Base-by-base conservation (phyloP, 2,797 vertebrate species). In the Babyrousa celebensis region DNA sequence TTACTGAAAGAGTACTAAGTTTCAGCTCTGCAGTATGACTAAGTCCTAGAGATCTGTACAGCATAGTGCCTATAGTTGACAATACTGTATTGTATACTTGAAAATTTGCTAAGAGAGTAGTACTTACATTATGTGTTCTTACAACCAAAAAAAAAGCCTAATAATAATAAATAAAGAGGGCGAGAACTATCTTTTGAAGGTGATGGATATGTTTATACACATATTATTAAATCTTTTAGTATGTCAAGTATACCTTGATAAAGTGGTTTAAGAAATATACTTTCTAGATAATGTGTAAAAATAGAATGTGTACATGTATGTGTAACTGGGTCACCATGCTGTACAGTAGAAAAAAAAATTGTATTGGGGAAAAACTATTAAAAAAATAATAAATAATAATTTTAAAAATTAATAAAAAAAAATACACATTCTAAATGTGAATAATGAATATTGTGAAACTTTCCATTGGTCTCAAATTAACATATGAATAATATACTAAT, bases 401-500 rank as follows among this genome's bases (percentile, higher is more conserved):
- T 36, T 36, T 36, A 36, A 36, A 36, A 36, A 3, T 36, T 36
- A 36, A 36, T 36, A 36, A 36, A 36, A 36, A 36, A 36, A 36
- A 36, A 36, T 36, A 36, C 36, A 36, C 36, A 36, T 36, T 11
- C 4, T 58, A 23, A 86, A 74, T 10, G 18, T 60, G 27, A 95
- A 9, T 88, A 58, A 65, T 36, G 25, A 80, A 62, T 67, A 68
- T n/a, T 79, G 29, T 68, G 29, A 88, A 91, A 91, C 1, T 2
- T 71, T 92, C 27, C 12, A 43, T 84, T 36, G 72, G 16, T 85
- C 27, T 92, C 71, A 63, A 82, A 77, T 80, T 48, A 94, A 74
- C 71, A 68, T 52, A 25, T 16, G 71, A 63, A 68, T 85, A 77
- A 74, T 48, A 56, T 32, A 17, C 1, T 72, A 72, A 20, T 12